phyloP scores from a whole-genome alignment of 2,113 vertebrate species.

The Mustela lutreola region DNA sequence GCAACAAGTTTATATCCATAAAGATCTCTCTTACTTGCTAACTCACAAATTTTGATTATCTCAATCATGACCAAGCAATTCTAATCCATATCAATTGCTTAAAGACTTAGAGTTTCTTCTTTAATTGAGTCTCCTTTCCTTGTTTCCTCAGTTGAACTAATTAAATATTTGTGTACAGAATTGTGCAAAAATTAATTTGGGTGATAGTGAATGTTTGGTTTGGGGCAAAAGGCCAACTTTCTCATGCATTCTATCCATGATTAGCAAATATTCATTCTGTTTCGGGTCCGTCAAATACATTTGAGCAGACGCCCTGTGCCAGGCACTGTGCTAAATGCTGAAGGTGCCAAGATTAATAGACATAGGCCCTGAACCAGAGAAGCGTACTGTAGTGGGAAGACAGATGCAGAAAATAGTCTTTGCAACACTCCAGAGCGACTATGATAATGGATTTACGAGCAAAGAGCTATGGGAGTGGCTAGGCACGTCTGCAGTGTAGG shows the following conservation, averaged over 20 bases:
- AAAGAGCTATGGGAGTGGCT: neutral
- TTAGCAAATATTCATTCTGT: neutral
- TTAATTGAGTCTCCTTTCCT: slow-evolving; percentile 81
- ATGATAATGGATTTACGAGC: neutral
- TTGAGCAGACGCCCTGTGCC: neutral
- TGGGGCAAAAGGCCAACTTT: neutral
- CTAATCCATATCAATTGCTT: neutral
- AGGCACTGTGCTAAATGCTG: neutral
- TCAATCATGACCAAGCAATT: neutral
- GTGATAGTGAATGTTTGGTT: neutral
- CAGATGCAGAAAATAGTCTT: neutral
- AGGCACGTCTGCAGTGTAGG: neutral
- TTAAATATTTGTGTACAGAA: slow-evolving; percentile 74
- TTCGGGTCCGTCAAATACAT: neutral
- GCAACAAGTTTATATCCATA: neutral
- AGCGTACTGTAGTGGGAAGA: neutral
- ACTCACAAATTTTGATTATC: slow-evolving; percentile 46
- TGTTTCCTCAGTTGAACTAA: slow-evolving; percentile 77
- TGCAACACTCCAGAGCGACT: neutral
- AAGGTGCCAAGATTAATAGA: slow-evolving; percentile 38
- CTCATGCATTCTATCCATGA: neutral
- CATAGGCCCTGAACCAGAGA: neutral
- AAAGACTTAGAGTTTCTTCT: slow-evolving; percentile 71
- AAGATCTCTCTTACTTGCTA: slow-evolving; percentile 31
- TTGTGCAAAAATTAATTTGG: slow-evolving; percentile 47